Conservation (phyloP, 2,797 vertebrate species). For the Acrossocheilus fasciatus region DNA sequence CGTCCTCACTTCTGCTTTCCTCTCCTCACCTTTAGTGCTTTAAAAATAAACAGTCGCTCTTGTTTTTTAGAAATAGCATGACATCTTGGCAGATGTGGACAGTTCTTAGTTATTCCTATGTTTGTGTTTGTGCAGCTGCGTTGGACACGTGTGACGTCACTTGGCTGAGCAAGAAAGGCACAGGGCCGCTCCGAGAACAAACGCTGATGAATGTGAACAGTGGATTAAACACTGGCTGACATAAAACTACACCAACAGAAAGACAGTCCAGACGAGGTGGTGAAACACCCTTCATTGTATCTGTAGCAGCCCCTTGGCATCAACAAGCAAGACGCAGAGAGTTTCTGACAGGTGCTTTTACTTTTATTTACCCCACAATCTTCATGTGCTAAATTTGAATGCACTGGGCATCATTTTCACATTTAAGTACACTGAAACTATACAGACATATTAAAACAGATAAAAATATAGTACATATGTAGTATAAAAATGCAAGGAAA, state of each 20-base stretch:
- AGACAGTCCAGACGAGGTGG: background rate
- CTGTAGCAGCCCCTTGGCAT: background rate
- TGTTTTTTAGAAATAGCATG: constrained; percentile 16
- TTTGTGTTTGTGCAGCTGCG: constrained; percentile 37
- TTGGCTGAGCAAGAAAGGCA: constrained; percentile 9
- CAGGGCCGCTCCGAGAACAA: constrained; percentile 18
- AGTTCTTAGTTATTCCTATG: constrained; percentile 14
- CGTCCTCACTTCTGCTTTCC: constrained; percentile 11
- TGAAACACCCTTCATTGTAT: background rate
- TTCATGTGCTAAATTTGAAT: background rate
- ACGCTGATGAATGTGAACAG: constrained; percentile 20
- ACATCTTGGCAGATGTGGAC: constrained; percentile 26
- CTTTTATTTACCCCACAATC: background rate
- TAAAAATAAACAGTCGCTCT: constrained; percentile 26
- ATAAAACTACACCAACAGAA: background rate
- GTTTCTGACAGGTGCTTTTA: background rate
- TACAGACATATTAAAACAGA: background rate
- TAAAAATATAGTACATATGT: background rate
- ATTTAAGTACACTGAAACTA: background rate
- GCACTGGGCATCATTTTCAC: background rate
- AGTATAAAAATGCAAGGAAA: background rate
- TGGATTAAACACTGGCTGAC: constrained; percentile 15
- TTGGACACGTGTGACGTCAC: constrained; percentile 44
- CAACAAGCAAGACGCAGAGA: background rate
- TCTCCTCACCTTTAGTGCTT: constrained; percentile 57